phyloP scores from a whole-genome alignment of 2,113 vertebrate species.

The Ploceus nigricollis region DNA sequence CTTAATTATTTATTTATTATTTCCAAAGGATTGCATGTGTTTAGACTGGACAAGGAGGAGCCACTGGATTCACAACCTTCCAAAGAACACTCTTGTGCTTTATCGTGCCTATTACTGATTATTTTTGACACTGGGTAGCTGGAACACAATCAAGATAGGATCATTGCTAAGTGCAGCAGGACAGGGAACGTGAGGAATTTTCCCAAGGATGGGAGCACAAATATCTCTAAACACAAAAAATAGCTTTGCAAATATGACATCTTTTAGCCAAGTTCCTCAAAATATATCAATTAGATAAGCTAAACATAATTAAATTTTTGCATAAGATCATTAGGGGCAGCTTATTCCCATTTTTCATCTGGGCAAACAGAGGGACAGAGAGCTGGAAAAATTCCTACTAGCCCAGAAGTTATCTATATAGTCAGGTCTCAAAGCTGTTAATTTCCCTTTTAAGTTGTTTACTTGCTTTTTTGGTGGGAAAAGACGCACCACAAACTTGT shows the following conservation, averaged over 20 bases:
- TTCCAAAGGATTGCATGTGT: neutral
- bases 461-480: neutral
- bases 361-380: neutral
- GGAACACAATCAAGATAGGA: constrained; percentile 33
- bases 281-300: constrained; percentile 37
- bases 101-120: constrained; percentile 24
- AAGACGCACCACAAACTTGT: neutral
- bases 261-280: neutral
- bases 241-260: constrained; percentile 31
- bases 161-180: constrained; percentile 20
- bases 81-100: neutral
- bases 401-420: neutral
- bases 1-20: neutral
- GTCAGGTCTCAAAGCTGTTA: neutral
- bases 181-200: constrained; percentile 58
- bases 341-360: neutral
- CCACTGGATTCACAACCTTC: neutral
- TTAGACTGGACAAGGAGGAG: neutral
- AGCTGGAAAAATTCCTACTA: neutral
- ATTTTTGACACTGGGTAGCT: constrained; percentile 36
- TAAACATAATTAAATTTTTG: constrained; percentile 31
- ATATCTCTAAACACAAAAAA: constrained; percentile 55
- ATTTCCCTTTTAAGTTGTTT: neutral
- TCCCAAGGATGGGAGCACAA: constrained; percentile 52
- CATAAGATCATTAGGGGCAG: neutral